Base-by-base conservation (phyloP, 1,140 invertebrate genomes). In the Cephus cinctus region DNA sequence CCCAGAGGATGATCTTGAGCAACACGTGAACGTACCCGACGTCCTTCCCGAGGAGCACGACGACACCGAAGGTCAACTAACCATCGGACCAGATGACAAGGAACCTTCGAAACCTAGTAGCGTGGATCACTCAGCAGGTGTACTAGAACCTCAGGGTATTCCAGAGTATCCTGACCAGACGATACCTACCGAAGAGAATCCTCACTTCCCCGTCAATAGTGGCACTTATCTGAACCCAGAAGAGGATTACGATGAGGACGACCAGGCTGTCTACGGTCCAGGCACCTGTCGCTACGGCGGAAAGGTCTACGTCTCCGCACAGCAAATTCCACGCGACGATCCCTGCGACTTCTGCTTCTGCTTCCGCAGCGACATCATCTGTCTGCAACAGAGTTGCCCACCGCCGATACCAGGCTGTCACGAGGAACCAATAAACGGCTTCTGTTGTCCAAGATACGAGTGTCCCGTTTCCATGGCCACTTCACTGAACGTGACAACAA, bases 321-420 rank as follows among this genome's bases (percentile, higher is more conserved):
- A 96, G 77, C 94, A 96, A 78, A 94, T 96, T 53, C 92, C 92
- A 15, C 79, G 92, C 57, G 89, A 94, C 50, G 91, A 96, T 78
- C 91, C 93, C 20, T 96, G 94, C 67, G 92, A 96, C 66, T 96
- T 96, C 80, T 96, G 94, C 75, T 96, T 96, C 86, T 96, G 94
- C 80, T 96, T 96, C 80, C 83, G 93, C 73, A 92, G 92, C 67
- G 94, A 96, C 65, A 95, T 96, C 54, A 96, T 96, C 56, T 96
- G 94, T 61, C 76, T 96, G 31, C 92, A 96, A 75, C 94, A 96
- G 70, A 93, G 90, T 62, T 96, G 94, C 76, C 94, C 94, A 40
- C 92, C 92, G 20, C 94, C 94, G 35, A 94, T 95, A 56, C 83
- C 86, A 30, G 88, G 88, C 21, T 96, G 94, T 64, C 87, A 88